Evolutionary conservation across 1,140 invertebrate genomes (phyloP), one percentile per base, ranked within the genome.

Genomic region (Oscheius sp.): DNA sequence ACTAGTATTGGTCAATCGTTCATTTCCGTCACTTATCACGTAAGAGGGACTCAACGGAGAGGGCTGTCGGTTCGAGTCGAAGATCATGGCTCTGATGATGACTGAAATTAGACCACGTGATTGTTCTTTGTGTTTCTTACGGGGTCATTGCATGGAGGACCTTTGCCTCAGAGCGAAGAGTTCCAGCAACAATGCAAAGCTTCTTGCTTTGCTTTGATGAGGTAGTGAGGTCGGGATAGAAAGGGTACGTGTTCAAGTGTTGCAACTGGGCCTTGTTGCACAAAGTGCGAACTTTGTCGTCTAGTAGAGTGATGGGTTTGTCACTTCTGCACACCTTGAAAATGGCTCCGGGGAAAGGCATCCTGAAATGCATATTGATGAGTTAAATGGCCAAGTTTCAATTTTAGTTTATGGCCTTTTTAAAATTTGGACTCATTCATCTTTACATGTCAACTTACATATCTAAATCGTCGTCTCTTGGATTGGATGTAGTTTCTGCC

Each of bases 151-250:
- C n/a, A n/a, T 55, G 15, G 4, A 55, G 15, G 28, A 55, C 23
- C 49, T 55, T 55, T 4, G 49, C 49, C 49, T 68, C 67, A 59
- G 34, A 29, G 28, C 55, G 36, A 28, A 68, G 52, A 26, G 31
- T 42, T 28, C 55, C 49, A 15, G 67, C 67, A 61, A 68, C 28
- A 26, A 49, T 38, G 23, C 67, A 46, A 3, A 68, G 35, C 18
- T 68, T 68, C 31, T 68, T 68, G 36, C 67, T 68, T 55, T 68
- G 67, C 32, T 68, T 68, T 38, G 67, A 68, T 15, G 67, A 68
- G 10, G 67, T 68, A 28, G 55, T 49, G 15, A 68, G 67, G 26
- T 49, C 36, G n/a, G 67, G 20, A n/a, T 26, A 68, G 35, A 68
- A 68, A 36, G 67, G 67, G 34, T 68, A 68, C 26, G 58, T 68